Percentiles rank a stretch among this genome's conserved stretches.
Conservation (phyloP, 1,140 invertebrate species). For the Lepidostoma basale region DNA sequence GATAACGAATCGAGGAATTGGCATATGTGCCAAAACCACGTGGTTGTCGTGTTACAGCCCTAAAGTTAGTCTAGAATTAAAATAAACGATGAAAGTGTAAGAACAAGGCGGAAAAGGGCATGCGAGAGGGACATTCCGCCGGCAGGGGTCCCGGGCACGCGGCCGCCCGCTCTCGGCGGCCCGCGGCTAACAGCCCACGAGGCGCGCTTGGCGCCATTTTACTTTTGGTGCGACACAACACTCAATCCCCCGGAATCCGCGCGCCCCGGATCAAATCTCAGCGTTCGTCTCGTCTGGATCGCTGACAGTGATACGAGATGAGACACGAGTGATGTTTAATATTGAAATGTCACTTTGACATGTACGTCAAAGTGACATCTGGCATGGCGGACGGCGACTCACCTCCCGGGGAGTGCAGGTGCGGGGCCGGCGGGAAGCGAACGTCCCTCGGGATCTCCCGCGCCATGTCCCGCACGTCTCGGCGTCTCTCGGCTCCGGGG, state of each 20-base stretch:
- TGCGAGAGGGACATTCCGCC: neutral
- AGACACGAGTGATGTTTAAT: constrained; percentile 9
- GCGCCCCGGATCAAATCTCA: constrained; percentile 50
- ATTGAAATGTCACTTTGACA: constrained; percentile 45
- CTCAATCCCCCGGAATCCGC: neutral
- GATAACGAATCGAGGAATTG: constrained; percentile 21
- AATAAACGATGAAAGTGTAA: constrained; percentile 7
- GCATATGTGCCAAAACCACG: constrained; percentile 23
- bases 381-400: constrained; percentile 35
- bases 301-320: neutral
- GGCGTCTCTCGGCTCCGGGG: constrained; percentile 56
- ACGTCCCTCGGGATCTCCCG: constrained; percentile 57
- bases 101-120: neutral
- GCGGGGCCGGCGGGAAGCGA: constrained; percentile 48
- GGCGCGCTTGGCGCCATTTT: constrained; percentile 60
- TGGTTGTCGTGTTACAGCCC: neutral
- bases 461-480: constrained; percentile 57
- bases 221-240: constrained; percentile 47
- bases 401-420: constrained; percentile 36
- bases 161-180: constrained; percentile 16
- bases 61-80: too few species aligned
- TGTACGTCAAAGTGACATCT: constrained; percentile 46
- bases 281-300: too few species aligned
- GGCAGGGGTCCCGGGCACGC: constrained; percentile 31
- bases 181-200: constrained; percentile 42